These are phyloP conservation scores for Chloroceryle amazona DNA, from an alignment of 2,797 vertebrate species.

Conservation along the genomic window DNA sequence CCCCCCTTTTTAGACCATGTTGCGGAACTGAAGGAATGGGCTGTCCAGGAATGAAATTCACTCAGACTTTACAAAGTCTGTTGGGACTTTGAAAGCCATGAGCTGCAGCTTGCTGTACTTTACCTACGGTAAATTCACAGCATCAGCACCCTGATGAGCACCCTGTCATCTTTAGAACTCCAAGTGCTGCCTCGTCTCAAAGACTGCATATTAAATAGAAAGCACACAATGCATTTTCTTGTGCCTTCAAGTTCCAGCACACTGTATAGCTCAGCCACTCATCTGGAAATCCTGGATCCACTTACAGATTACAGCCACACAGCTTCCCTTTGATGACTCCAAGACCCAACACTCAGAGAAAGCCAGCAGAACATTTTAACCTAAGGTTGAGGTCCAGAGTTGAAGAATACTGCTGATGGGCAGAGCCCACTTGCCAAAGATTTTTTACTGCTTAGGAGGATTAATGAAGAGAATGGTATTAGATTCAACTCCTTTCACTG, in stretches of 20 bases:
- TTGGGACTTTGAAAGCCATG: background rate
- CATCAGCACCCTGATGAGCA: background rate
- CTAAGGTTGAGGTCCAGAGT: background rate
- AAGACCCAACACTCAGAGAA: background rate
- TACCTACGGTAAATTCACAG: background rate
- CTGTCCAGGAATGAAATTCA: background rate
- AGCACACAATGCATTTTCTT: background rate
- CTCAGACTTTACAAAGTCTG: background rate
- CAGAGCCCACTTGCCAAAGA: background rate
- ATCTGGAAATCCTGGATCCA: background rate
- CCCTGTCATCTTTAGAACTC: background rate
- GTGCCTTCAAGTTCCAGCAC: background rate
- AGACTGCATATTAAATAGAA: background rate
- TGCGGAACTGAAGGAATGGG: background rate
- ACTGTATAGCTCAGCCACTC: background rate
- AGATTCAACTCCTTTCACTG: background rate
- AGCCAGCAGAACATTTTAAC: background rate
- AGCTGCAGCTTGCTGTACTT: fast-evolving
- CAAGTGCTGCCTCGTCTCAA: background rate
- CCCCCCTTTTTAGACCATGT: background rate
- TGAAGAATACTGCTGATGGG: background rate
- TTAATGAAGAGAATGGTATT: background rate
- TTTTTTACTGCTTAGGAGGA: background rate
- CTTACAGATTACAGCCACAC: fast-evolving
- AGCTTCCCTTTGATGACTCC: background rate